These are phyloP conservation scores for Beaufortia kweichowensis DNA, from an alignment of 2,113 vertebrate genomes.

Conservation along the genomic window DNA sequence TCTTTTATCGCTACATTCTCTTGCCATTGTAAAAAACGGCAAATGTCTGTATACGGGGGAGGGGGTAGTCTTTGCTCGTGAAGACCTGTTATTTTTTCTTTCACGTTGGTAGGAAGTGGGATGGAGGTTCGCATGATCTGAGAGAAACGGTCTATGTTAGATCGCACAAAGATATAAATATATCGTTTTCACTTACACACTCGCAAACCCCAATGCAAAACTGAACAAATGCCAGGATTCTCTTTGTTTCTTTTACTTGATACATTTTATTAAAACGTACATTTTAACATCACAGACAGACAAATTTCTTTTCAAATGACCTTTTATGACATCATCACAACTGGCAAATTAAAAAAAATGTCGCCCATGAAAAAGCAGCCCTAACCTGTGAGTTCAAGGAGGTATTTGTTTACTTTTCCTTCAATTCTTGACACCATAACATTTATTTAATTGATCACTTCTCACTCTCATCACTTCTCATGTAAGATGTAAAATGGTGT, in stretches of 20 bases:
- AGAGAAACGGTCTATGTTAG: neutral
- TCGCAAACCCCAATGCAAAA: neutral
- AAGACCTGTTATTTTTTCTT: slow-evolving; percentile 32
- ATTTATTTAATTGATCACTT: neutral
- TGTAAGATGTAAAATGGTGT: neutral
- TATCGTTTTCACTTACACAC: neutral
- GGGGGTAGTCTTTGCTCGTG: slow-evolving; percentile 18
- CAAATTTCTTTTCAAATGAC: neutral
- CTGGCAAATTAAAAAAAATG: neutral
- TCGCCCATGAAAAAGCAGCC: neutral
- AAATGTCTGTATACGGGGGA: slow-evolving; percentile 33
- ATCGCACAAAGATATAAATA: neutral
- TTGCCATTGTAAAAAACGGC: slow-evolving; percentile 32
- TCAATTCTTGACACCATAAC: neutral
- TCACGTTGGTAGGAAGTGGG: slow-evolving; percentile 24
- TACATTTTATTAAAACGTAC: neutral
- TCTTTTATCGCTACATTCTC: slow-evolving; percentile 27
- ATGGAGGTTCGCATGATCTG: slow-evolving; percentile 17
- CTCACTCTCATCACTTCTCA: neutral
- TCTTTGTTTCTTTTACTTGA: neutral
- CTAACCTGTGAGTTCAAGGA: neutral
- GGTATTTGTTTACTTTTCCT: neutral
- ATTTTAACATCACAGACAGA: neutral
- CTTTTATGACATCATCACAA: neutral
- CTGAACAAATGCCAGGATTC: neutral